A percentile compares a stretch with the other conserved stretches of the same genome.
phyloP scores from a whole-genome alignment of 1,140 invertebrate species.

The Marisa cornuarietis region DNA sequence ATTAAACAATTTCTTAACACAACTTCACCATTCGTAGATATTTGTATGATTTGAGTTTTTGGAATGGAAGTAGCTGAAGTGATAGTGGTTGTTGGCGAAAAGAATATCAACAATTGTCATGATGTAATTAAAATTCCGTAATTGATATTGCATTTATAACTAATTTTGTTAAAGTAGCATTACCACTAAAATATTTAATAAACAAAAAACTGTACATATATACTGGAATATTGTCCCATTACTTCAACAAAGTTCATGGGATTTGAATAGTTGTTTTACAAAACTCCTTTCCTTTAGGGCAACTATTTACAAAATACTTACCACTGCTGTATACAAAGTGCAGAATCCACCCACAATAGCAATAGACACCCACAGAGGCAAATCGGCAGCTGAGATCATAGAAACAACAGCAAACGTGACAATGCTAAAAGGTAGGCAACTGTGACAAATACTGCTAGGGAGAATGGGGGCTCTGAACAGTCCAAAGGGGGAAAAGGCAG shows the following conservation, averaged over 20 bases:
- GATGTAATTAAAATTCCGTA: no score
- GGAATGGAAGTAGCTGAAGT: no score
- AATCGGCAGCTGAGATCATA: slow-evolving; percentile 24
- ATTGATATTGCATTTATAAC: no score
- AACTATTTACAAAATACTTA: background rate
- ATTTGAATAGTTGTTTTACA: background rate
- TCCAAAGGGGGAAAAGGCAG: no score
- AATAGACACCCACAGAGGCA: slow-evolving; percentile 40
- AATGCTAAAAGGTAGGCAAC: background rate
- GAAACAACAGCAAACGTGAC: background rate
- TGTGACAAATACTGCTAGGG: no score
- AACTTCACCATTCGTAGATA: no score
- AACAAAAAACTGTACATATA: slow-evolving; percentile 34
- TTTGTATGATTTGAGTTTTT: no score
- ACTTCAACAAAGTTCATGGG: slow-evolving; percentile 27
- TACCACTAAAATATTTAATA: slow-evolving; percentile 1
- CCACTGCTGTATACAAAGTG: slow-evolving; percentile 35
- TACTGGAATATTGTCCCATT: slow-evolving; percentile 35
- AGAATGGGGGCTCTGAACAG: no score
- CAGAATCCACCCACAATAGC: slow-evolving; percentile 33
- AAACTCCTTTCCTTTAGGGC: background rate
- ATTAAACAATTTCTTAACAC: no score
- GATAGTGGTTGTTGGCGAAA: no score
- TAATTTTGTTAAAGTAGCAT: no score
- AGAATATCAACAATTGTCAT: no score